Conservation (phyloP, 2,113 vertebrate genomes). For the Polypterus senegalus region DNA sequence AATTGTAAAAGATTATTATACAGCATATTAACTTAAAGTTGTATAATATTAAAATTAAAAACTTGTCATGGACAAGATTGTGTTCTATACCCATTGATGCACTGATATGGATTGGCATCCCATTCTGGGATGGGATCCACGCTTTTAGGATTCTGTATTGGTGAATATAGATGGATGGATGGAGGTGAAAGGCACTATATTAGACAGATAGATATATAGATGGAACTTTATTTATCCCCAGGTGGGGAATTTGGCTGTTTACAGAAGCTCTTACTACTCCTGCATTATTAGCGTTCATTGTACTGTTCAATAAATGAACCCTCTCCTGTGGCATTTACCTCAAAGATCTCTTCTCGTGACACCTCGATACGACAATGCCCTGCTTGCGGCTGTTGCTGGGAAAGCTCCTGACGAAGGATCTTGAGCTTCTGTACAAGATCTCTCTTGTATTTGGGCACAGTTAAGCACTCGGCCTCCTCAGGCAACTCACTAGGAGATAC, state of each 20-base stretch:
- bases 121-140: background rate
- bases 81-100: too few relatives aligned
- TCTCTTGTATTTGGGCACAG: slow-evolving; percentile 84
- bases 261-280: too few relatives aligned
- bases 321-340: slow-evolving; percentile 50
- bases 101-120: too few relatives aligned
- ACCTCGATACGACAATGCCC: slow-evolving; percentile 96
- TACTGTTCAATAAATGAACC: background rate
- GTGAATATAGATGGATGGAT: background rate
- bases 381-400: slow-evolving; percentile 92
- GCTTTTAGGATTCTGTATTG: slow-evolving; percentile 39
- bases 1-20: too few relatives aligned
- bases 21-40: too few relatives aligned
- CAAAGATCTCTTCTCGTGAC: slow-evolving; percentile 92
- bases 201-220: too few relatives aligned
- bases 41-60: too few relatives aligned
- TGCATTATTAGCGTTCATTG: too few relatives aligned
- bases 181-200: too few relatives aligned
- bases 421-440: slow-evolving; percentile 97
- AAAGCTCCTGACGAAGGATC: slow-evolving; percentile 88
- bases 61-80: too few relatives aligned
- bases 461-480: slow-evolving; percentile 81
- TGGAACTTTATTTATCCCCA: too few relatives aligned
- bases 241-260: too few relatives aligned
- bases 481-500: slow-evolving; percentile 69